Evolutionary conservation across 1,140 invertebrate genomes (phyloP).

Genomic region (Magallana ariakensis): DNA sequence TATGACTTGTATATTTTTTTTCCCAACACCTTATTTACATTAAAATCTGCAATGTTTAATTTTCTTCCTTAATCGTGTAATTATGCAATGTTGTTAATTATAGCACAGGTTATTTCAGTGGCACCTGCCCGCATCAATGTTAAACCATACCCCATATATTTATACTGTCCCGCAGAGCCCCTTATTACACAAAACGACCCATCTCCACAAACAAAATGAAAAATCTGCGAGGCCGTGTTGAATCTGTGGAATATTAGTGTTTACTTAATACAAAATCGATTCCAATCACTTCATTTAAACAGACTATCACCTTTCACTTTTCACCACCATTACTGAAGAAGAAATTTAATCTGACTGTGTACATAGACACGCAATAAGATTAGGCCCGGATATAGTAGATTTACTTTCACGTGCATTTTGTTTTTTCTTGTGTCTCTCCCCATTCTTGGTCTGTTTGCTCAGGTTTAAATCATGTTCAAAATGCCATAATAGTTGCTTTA

Average conservation of each 20-base stretch:
- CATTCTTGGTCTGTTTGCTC: neutral
- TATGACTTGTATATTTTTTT: neutral
- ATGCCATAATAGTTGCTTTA: neutral
- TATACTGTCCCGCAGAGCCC: neutral
- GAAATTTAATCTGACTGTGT: slow-evolving; percentile 18
- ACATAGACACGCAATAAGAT: slow-evolving; percentile 1
- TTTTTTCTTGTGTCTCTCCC: neutral
- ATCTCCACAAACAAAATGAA: neutral
- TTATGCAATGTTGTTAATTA: too few species aligned
- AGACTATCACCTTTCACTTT: neutral
- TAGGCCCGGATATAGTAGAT: neutral
- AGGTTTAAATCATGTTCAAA: neutral
- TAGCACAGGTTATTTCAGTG: too few species aligned
- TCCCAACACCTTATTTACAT: neutral
- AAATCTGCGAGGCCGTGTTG: neutral
- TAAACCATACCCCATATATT: neutral
- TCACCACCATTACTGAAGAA: neutral
- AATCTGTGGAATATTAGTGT: neutral
- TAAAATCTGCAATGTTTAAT: neutral
- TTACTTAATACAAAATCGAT: neutral
- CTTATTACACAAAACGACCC: neutral
- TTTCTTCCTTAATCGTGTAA: neutral
- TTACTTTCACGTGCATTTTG: neutral
- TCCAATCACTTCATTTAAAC: neutral
- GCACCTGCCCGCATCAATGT: neutral